These are phyloP conservation scores for Napeogenes sylphis DNA, from an alignment of 2,888 invertebrate genomes.

Conservation along the genomic window DNA sequence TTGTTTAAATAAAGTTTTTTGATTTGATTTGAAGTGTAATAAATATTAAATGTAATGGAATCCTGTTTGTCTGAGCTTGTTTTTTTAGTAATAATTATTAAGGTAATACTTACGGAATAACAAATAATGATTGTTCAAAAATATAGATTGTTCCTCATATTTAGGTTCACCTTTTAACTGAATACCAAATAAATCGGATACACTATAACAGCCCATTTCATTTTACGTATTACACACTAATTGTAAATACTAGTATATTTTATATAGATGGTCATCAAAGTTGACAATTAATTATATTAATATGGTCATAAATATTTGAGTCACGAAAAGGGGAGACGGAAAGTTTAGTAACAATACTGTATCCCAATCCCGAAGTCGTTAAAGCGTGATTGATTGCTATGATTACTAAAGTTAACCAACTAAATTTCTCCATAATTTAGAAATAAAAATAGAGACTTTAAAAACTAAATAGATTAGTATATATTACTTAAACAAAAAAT, in stretches of 20 bases:
- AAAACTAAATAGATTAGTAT: neutral
- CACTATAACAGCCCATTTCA: neutral
- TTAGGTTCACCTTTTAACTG: too few relatives aligned
- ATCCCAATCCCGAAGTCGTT: slow-evolving; percentile 1
- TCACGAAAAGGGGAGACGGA: neutral
- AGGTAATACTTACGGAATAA: too few relatives aligned
- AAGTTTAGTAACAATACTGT: neutral
- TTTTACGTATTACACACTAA: neutral
- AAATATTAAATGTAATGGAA: too few relatives aligned
- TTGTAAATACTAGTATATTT: too few relatives aligned
- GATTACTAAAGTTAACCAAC: slow-evolving; percentile 13
- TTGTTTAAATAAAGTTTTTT: too few relatives aligned
- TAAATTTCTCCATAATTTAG: neutral
- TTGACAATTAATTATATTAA: neutral
- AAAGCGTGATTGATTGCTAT: slow-evolving; percentile 5
- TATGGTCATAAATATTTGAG: slow-evolving; percentile 1
- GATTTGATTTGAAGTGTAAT: too few relatives aligned
- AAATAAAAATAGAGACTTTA: neutral
- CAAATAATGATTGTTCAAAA: too few relatives aligned
- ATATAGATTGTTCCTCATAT: too few relatives aligned
- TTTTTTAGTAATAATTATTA: too few relatives aligned
- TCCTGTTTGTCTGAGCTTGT: too few relatives aligned
- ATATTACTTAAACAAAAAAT: neutral
- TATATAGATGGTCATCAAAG: too few relatives aligned
- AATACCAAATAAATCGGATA: too few relatives aligned